Evolutionary conservation across 2,888 invertebrate genomes (phyloP).

Genomic region (Onchidella celtica): DNA sequence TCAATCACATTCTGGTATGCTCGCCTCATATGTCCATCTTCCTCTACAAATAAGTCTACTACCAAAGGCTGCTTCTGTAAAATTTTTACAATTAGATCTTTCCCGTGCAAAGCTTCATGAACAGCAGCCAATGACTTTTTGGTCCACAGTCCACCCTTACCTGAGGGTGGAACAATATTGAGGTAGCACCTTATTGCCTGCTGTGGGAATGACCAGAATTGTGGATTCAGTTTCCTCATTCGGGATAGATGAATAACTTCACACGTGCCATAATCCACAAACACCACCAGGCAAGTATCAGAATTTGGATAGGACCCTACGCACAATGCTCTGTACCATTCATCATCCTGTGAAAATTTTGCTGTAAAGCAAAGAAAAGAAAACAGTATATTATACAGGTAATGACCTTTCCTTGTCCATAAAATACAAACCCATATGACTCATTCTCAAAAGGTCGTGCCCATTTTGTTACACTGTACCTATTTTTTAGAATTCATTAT

Average conservation of each 20-base stretch:
- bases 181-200: constrained; percentile 46
- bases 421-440: not conserved
- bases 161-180: not conserved
- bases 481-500: too few species aligned
- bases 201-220: constrained; percentile 41
- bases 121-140: not conserved
- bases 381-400: not conserved
- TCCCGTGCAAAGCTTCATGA: not conserved
- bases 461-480: too few species aligned
- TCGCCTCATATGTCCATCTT: not conserved
- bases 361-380: constrained; percentile 80
- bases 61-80: constrained; percentile 18
- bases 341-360: constrained; percentile 84
- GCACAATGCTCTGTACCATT: constrained; percentile 87
- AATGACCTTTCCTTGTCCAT: constrained; percentile 60
- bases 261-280: constrained; percentile 82
- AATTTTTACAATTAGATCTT: not conserved
- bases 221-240: constrained; percentile 22
- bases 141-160: not conserved
- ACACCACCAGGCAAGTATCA: constrained; percentile 81
- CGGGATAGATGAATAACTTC: constrained; percentile 38
- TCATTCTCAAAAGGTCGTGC: not conserved
- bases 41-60: constrained; percentile 22
- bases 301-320: constrained; percentile 80
- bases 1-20: constrained; percentile 24